Percentiles rank a stretch among this genome's conserved stretches.
These are phyloP conservation scores for Hermaeophaga mercurialis DNA, from an alignment of 2,888 invertebrate species.

Conservation along the genomic window DNA sequence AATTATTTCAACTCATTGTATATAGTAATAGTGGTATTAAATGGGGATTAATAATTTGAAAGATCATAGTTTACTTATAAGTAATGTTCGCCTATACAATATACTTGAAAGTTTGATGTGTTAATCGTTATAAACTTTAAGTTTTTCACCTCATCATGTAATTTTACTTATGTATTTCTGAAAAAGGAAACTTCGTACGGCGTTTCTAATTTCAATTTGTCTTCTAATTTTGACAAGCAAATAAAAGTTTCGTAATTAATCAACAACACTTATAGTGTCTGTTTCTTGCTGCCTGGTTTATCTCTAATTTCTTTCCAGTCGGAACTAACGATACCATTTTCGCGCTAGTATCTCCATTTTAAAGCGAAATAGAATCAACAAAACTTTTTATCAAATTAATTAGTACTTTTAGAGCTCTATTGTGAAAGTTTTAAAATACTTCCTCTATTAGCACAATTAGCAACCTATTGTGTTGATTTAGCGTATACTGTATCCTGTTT, in stretches of 20 bases:
- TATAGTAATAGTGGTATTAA: too few relatives aligned
- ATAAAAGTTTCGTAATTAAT: not conserved
- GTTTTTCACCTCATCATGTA: too few relatives aligned
- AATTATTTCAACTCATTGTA: too few relatives aligned
- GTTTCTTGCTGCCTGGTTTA: not conserved
- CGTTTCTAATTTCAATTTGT: too few relatives aligned
- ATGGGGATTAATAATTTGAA: too few relatives aligned
- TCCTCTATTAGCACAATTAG: conserved; percentile 4
- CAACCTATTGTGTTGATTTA: not conserved
- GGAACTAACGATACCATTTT: not conserved
- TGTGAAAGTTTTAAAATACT: conserved; percentile 4
- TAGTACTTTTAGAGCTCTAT: conserved; percentile 3
- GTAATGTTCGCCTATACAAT: too few relatives aligned
- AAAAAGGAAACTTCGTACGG: too few relatives aligned
- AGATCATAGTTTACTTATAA: too few relatives aligned
- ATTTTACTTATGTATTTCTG: too few relatives aligned
- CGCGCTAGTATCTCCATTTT: not conserved
- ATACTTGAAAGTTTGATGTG: too few relatives aligned
- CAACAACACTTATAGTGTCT: not conserved
- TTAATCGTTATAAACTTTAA: too few relatives aligned
- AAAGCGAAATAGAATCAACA: not conserved
- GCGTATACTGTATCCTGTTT: not conserved
- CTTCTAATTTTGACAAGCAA: not conserved
- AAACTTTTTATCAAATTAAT: conserved; percentile 7
- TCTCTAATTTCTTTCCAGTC: not conserved